Evolutionary conservation across 2,113 vertebrate genomes (phyloP).

Genomic region (Chrysemys picta): DNA sequence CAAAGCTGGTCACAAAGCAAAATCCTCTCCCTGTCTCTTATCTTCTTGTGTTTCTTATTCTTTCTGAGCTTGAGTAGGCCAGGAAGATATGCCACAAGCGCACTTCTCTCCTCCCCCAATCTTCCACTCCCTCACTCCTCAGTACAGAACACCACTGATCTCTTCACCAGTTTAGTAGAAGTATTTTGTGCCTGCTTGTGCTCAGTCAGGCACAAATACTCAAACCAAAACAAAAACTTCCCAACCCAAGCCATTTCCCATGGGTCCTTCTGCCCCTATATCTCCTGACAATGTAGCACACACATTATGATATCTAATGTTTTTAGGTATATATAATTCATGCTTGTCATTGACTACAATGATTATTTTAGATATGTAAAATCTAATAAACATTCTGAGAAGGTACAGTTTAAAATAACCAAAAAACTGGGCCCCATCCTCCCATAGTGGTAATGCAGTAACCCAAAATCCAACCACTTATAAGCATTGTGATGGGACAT

Average conservation of each 20-base stretch:
- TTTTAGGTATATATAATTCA: not conserved
- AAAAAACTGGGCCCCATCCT: not conserved
- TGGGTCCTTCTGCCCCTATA: not conserved
- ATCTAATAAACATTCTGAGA: not conserved
- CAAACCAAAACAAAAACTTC: not conserved
- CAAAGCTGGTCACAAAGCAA: not conserved
- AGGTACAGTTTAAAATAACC: not conserved
- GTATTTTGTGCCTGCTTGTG: rapidly evolving
- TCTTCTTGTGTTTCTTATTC: not conserved
- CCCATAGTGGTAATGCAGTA: not conserved
- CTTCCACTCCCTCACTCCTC: not conserved
- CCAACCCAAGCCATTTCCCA: not conserved
- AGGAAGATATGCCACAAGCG: not conserved
- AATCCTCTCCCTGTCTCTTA: not conserved
- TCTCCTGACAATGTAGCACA: not conserved
- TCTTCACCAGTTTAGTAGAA: not conserved
- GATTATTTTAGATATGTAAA: not conserved
- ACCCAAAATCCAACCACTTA: not conserved
- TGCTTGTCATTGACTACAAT: not conserved
- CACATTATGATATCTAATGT: not conserved
- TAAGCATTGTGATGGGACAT: not conserved
- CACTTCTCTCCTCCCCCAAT: not conserved
- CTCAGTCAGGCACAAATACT: not conserved
- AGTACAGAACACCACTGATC: not conserved
- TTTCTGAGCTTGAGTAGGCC: not conserved